Evolutionary conservation across 2,113 vertebrate genomes (phyloP), one percentile per base, ranked within the genome.

Genomic region (Gasterosteus nipponicus): DNA sequence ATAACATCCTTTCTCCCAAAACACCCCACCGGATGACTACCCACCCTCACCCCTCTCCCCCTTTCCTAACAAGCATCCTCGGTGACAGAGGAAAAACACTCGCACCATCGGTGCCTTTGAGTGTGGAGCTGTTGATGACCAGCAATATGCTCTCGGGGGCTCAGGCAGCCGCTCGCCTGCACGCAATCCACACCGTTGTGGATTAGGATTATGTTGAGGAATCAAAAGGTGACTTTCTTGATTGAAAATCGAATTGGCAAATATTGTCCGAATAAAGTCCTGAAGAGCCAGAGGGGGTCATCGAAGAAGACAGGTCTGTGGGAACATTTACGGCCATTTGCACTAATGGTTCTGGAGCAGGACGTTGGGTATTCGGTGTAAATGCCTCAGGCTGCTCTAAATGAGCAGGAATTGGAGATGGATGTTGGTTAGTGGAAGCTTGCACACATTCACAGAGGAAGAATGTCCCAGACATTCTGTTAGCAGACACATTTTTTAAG

Each of bases 91-190:
- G 5, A 22, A 54, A 54, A 26, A 51, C 5, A 41, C 35, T 6
- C 1, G 1, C 19, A 5, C 2, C 3, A 19, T 54, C 19, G 46
- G 26, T 51, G 26, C 5, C 18, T 35, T 59, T 41, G 47, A 53
- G 42, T 29, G 3, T 7, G 66, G 65, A 8, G 42, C 49, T 54
- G 56, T 61, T 79, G 49, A 31, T 79, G 49, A 31, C 22, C 12
- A 46, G 46, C 18, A 1, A 68, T 35, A 53, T 8, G 38, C 33
- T 41, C 62, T 59, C 56, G 42, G 16, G 63, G 75, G 15, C 29
- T 69, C 44, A 35, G 33, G 2, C 5, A 38, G 35, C 35, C 6
- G 35, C 31, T 54, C 53, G n/a, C 16, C 46, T 10, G 9, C 35
- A 29, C 7, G n/a, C n/a, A n/a, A n/a, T n/a, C n/a, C n/a, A n/a